phyloP scores from a whole-genome alignment of 2,888 invertebrate species.

The Caenorhabditis auriculariae region DNA sequence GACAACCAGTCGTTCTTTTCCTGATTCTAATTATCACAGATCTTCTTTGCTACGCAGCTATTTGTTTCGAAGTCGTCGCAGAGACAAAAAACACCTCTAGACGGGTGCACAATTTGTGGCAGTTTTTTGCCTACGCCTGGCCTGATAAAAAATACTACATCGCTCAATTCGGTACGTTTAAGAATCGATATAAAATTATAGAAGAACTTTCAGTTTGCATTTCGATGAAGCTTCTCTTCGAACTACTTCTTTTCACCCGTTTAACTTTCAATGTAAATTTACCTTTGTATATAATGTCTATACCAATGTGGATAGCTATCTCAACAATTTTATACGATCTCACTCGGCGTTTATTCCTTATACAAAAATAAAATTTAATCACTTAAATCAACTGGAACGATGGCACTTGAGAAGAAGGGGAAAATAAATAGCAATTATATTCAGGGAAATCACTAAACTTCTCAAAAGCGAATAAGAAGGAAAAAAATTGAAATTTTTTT shows the following conservation, averaged over 20 bases:
- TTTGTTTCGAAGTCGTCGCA: slow-evolving; percentile 8
- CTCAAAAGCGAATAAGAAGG: no score
- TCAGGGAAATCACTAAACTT: no score
- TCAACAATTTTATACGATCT: slow-evolving; percentile 23
- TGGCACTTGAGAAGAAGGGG: no score
- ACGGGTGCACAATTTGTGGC: no score
- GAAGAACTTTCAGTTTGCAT: slow-evolving; percentile 27
- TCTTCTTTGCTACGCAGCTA: slow-evolving; percentile 5
- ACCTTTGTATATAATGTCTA: slow-evolving; percentile 17
- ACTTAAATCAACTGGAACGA: background rate
- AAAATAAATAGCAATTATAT: slow-evolving; percentile 5
- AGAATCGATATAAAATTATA: background rate
- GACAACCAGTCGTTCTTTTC: slow-evolving; percentile 14
- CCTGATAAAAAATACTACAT: slow-evolving; percentile 10
- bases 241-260: slow-evolving; percentile 22
- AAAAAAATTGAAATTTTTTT: no score
- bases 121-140: slow-evolving; percentile 6
- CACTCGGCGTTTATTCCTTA: slow-evolving; percentile 15
- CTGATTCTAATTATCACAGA: slow-evolving; percentile 17
- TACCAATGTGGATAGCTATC: slow-evolving; percentile 32
- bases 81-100: no score
- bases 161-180: slow-evolving; percentile 11
- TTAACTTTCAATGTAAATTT: slow-evolving; percentile 6
- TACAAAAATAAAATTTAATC: slow-evolving; percentile 7
- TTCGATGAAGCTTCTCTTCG: slow-evolving; percentile 18